Conservation (phyloP, 1,140 invertebrate genomes). For the Aphis gossypii region DNA sequence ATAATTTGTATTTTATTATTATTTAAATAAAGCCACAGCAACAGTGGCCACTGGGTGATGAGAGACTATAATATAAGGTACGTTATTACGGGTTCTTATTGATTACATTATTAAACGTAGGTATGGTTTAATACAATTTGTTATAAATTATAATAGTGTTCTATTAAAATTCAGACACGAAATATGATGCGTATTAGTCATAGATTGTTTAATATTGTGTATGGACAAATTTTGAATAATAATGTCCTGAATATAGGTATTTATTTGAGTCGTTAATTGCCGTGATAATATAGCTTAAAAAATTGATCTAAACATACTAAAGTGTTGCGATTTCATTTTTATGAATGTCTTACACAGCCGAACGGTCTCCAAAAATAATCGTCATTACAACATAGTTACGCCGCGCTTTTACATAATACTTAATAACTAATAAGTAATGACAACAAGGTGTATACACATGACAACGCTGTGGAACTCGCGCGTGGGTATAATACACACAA, state of each 20-base stretch:
- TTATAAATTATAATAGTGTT: neutral
- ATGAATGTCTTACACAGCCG: neutral
- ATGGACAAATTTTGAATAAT: neutral
- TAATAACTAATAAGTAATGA: neutral
- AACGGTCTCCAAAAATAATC: neutral
- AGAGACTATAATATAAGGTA: conserved; percentile 6
- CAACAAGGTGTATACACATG: neutral
- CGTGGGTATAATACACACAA: neutral
- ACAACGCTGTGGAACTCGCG: neutral
- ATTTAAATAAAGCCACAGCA: neutral
- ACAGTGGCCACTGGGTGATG: neutral
- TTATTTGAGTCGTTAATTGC: neutral
- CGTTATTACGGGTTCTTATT: neutral
- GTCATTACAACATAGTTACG: neutral
- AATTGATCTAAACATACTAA: neutral
- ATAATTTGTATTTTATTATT: neutral
- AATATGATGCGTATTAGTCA: neutral
- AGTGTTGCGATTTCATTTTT: neutral
- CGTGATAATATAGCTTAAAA: neutral
- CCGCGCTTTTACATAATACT: neutral
- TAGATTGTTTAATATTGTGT: neutral
- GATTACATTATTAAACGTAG: neutral
- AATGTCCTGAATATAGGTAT: neutral
- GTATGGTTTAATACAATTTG: neutral
- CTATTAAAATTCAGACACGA: neutral